These are phyloP conservation scores for Pocillopora grandis DNA, from an alignment of 92 coral and sea anemone species.

Conservation along the genomic window DNA sequence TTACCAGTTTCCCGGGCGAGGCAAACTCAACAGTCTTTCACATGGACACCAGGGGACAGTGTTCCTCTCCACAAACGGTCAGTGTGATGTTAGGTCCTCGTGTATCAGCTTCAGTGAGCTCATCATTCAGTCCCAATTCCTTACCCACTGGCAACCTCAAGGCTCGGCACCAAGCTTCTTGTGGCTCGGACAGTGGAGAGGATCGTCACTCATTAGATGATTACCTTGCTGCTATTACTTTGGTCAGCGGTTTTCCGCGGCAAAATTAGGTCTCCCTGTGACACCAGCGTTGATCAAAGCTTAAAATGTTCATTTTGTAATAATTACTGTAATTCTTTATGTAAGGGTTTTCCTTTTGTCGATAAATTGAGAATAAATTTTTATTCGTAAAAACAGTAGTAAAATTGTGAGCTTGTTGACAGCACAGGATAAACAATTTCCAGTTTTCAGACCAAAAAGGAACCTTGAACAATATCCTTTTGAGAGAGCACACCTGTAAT, in stretches of 20 bases:
- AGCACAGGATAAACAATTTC: too few relatives aligned
- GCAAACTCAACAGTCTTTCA: background rate
- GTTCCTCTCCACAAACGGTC: background rate
- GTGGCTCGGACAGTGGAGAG: slow-evolving; percentile 37
- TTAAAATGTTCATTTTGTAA: background rate
- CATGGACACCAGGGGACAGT: background rate
- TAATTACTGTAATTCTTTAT: too few relatives aligned
- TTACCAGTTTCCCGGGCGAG: background rate
- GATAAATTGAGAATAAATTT: too few relatives aligned
- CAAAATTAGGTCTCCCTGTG: slow-evolving; percentile 32
- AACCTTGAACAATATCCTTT: too few relatives aligned
- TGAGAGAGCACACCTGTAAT: too few relatives aligned
- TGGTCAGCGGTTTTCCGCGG: slow-evolving; percentile 55
- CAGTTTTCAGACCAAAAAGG: too few relatives aligned
- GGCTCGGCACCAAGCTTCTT: slow-evolving; percentile 18
- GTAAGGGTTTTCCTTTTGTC: too few relatives aligned
- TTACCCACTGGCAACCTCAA: background rate
- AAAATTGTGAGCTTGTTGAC: too few relatives aligned
- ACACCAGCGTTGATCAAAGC: background rate
- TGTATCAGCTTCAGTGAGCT: slow-evolving; percentile 9
- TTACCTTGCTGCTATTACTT: slow-evolving; percentile 62
- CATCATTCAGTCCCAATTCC: background rate
- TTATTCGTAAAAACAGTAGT: too few relatives aligned
- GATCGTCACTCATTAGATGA: slow-evolving; percentile 55
- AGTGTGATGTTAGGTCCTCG: slow-evolving; percentile 3